These are phyloP conservation scores for Drosophila sturtevanti DNA, from an alignment of 1,140 invertebrate species.

Conservation along the genomic window DNA sequence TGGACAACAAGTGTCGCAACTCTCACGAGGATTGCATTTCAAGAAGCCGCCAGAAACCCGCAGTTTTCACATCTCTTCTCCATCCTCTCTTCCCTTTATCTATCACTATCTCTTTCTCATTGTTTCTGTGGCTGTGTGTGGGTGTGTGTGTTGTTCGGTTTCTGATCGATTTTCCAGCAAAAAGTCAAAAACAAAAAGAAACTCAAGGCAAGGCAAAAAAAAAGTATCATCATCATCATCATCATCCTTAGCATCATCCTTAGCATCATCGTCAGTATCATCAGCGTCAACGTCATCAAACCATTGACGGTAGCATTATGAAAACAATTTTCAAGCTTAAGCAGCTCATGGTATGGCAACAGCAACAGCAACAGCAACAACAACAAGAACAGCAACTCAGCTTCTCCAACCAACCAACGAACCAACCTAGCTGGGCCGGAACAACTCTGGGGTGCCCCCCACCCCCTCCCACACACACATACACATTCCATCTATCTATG, in stretches of 20 bases:
- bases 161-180: constrained; percentile 58
- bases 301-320: constrained; percentile 54
- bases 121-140: too few relatives aligned
- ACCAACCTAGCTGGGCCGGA: not conserved
- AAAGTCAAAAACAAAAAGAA: constrained; percentile 54
- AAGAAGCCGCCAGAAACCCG: constrained; percentile 12
- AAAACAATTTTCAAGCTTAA: constrained; percentile 82
- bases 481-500: not conserved
- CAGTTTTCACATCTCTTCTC: constrained; percentile 14
- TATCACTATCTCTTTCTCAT: not conserved
- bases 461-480: not conserved
- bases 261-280: constrained; percentile 33
- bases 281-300: not conserved
- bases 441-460: too few relatives aligned
- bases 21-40: constrained; percentile 77
- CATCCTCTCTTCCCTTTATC: not conserved
- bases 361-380: constrained; percentile 40
- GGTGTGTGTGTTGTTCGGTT: constrained; percentile 1
- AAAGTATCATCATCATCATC: constrained; percentile 35
- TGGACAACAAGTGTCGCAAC: constrained; percentile 59
- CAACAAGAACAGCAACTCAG: constrained; percentile 43
- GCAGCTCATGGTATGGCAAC: constrained; percentile 64
- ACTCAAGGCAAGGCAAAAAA: constrained; percentile 35
- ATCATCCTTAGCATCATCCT: too few relatives aligned
- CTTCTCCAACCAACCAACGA: constrained; percentile 15